Base-by-base conservation (phyloP, 37 sponge, comb jelly and placozoan species). In the Bolinopsis microptera region DNA sequence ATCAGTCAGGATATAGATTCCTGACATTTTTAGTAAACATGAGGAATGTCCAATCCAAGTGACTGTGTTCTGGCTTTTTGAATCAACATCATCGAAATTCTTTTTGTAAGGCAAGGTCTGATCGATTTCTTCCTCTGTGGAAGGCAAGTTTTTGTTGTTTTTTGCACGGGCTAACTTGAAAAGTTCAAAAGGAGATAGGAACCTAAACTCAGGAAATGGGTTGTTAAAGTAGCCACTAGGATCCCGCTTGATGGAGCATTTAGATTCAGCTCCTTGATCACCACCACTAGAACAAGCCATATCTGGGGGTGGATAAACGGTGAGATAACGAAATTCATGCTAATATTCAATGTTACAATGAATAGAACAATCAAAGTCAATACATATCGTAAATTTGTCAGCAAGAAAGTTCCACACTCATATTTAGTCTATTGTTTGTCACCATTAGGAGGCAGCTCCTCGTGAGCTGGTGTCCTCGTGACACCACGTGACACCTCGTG, bases 21-120 rank as follows among this genome's bases (percentile, higher is more conserved):
- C 92, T 1, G 33, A 5, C 69, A 92, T 35, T 67, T 92, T 67
- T 5, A 69, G 32, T 16, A 92, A 34, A 27, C 69, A 92, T 92
- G 92, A 69, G 1, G 92, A 27, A 92, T 92, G 92, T 5, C 92
- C 92, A 69, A 92, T 92, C 92, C 92, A 92, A 61, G 92, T 41
- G 9, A 80, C 22, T 2, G 38, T 33, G 82, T 80, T 80, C 37
- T 80, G 36, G 13, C 27, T 72, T 61, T 9, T 21, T 24, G 25
- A 2, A 24, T 2, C 2, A 9, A 70, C 74, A 28, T 70, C 26
- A 70, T 70, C 74, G 21, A 70, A 70, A 70, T 70, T 70, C 25
- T 70, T 70, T 30, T 33, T 35, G 38, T 33, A 32, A 32, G 82
- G 82, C 5, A 80, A 30, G 2, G 1, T 80, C 1, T 80, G 32